Evolutionary conservation across 2,113 vertebrate genomes (phyloP).

Genomic region (Orthochromis malagaraziensis): DNA sequence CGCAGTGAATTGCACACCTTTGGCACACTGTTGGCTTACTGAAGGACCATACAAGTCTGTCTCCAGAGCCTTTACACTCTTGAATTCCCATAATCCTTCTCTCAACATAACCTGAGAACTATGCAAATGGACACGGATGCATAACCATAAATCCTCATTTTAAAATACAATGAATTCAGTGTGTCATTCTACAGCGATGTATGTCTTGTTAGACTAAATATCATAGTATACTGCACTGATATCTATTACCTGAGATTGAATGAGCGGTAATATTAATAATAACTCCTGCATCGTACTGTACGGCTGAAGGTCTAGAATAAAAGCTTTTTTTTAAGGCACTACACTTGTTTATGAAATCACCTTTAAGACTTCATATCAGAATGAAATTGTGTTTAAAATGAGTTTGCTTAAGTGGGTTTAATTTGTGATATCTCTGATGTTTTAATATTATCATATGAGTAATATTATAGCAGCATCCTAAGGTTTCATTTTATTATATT

Average conservation of each 20-base stretch:
- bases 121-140: not conserved
- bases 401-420: not conserved
- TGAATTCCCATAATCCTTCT: not conserved
- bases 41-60: not conserved
- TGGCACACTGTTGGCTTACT: not conserved
- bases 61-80: not conserved
- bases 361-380: not conserved
- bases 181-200: fast-evolving
- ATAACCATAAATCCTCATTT: not conserved
- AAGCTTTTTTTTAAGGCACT: not conserved
- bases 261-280: not conserved
- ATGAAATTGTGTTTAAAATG: not conserved
- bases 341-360: not conserved
- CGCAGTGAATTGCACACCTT: not conserved
- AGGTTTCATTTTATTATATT: not conserved
- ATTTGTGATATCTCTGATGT: not conserved
- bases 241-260: not conserved
- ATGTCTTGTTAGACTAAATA: not conserved
- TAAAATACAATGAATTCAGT: not conserved
- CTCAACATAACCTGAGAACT: not conserved
- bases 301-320: not conserved
- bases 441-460: not conserved
- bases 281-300: not conserved
- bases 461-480: not conserved
- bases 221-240: not conserved